Base-by-base conservation (phyloP, 2,113 vertebrate species). In the Synchiropus splendidus region DNA sequence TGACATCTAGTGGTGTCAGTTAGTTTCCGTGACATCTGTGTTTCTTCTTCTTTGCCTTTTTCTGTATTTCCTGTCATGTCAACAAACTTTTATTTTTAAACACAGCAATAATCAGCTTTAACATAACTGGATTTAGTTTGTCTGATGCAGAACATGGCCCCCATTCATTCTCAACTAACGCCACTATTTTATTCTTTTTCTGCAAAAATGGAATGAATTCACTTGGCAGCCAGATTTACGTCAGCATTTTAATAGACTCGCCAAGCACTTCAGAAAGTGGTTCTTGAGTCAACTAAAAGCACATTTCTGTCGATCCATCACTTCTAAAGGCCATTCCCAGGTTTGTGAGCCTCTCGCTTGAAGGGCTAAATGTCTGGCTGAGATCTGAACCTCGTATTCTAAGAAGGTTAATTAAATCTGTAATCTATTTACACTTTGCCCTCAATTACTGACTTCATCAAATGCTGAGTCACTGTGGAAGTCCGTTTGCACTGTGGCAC, bases 381-480 rank as follows among this genome's bases (percentile, higher is more conserved):
- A n/a, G 13, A 55, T 49, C 27, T 47, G 52, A 56, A 47, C 39
- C 57, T 21, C 44, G 38, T n/a, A 36, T 18, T 61, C 48, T 53
- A 58, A 37, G 18, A 42, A 34, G 53, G 64, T 75, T 75, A 73
- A 75, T 70, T 70, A 52, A 72, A 72, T 65, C 52, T 38, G 54
- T 58, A 55, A 65, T 70, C 48, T 50, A 45, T 67, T 73, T 66
- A 57, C 69, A 61, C 63, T 66, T 54, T 74, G 48, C 49, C 62
- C 68, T 48, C 55, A 73, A 71, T 71, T 75, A 75, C 45, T 42
- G 48, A 66, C 51, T 73, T 62, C 30, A 59, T 75, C 45, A 55
- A 68, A 51, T 42, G 51, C 66, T 51, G 57, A 64, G 46, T 67
- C 43, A 48, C 37, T 31, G 41, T 43, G 34, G 45, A 51, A 30